These are phyloP conservation scores for Macrosoma leucophasiata DNA, from an alignment of 2,888 invertebrate species.

Conservation along the genomic window DNA sequence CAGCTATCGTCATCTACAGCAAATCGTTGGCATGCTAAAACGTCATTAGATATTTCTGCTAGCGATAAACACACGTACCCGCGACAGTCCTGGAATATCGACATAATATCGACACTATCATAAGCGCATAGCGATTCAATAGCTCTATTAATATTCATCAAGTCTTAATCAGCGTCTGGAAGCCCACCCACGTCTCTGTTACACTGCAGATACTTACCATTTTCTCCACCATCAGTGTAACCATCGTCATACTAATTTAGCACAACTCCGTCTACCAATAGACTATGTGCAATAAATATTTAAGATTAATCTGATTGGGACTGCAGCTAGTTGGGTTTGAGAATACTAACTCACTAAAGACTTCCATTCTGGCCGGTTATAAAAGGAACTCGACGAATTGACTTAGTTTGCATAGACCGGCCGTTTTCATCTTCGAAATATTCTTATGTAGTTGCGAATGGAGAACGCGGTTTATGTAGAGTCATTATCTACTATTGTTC, in stretches of 20 bases:
- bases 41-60: too few species aligned
- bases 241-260: conserved; percentile 72
- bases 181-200: conserved; percentile 66
- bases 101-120: too few species aligned
- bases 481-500: too few species aligned
- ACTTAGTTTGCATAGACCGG: conserved; percentile 26
- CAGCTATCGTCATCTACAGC: too few species aligned
- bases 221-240: conserved; percentile 64
- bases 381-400: conserved; percentile 28
- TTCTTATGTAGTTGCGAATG: too few species aligned
- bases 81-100: too few species aligned
- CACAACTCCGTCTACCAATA: conserved; percentile 55
- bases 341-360: conserved; percentile 61
- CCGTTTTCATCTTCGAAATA: too few species aligned
- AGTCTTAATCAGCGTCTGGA: conserved; percentile 55
- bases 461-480: too few species aligned
- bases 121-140: too few species aligned
- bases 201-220: conserved; percentile 50
- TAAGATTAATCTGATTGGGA: conserved; percentile 71
- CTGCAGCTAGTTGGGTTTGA: conserved; percentile 43
- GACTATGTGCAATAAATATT: conserved; percentile 73
- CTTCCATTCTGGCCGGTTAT: conserved; percentile 32
- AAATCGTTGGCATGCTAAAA: too few species aligned
- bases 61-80: too few species aligned
- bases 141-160: conserved; percentile 61